A percentile compares a stretch with the other conserved stretches of the same genome.
phyloP scores from a whole-genome alignment of 2,888 invertebrate genomes.

The Pemphredon lugubris region DNA sequence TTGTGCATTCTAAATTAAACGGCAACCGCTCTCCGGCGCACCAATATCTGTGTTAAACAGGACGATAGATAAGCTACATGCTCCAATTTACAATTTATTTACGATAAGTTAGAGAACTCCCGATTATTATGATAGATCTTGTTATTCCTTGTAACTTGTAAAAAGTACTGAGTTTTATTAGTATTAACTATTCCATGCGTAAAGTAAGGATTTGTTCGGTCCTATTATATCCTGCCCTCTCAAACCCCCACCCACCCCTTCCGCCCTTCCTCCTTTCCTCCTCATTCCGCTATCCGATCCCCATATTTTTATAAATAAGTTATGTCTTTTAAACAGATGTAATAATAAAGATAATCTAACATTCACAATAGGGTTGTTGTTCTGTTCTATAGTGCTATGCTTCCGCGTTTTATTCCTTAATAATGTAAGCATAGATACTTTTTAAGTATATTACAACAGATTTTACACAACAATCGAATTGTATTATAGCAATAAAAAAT shows the following conservation, averaged over 20 bases:
- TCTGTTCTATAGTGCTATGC: constrained; percentile 74
- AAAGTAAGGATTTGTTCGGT: constrained; percentile 74
- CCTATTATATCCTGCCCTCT: constrained; percentile 61
- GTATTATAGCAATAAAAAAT: constrained; percentile 75
- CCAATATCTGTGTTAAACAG: constrained; percentile 69
- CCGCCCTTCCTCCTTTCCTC: neutral
- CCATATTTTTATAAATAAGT: constrained; percentile 78
- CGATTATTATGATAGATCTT: constrained; percentile 77
- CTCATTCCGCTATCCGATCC: constrained; percentile 50
- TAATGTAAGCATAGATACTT: constrained; percentile 71
- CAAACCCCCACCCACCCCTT: neutral
- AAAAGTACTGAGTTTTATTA: constrained; percentile 81
- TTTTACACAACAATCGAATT: constrained; percentile 76
- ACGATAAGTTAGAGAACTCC: constrained; percentile 66
- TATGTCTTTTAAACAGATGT: constrained; percentile 80
- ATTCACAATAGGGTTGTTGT: constrained; percentile 76
- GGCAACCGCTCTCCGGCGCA: constrained; percentile 57
- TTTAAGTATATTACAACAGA: constrained; percentile 71
- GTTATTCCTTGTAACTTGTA: constrained; percentile 81
- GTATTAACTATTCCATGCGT: constrained; percentile 77
- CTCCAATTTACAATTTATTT: constrained; percentile 70
- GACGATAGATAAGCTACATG: constrained; percentile 69
- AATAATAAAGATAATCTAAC: constrained; percentile 80
- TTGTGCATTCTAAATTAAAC: constrained; percentile 61
- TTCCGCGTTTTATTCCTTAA: constrained; percentile 71